Evolutionary conservation across 2,113 vertebrate species (phyloP).

Genomic region (Geococcyx californianus): DNA sequence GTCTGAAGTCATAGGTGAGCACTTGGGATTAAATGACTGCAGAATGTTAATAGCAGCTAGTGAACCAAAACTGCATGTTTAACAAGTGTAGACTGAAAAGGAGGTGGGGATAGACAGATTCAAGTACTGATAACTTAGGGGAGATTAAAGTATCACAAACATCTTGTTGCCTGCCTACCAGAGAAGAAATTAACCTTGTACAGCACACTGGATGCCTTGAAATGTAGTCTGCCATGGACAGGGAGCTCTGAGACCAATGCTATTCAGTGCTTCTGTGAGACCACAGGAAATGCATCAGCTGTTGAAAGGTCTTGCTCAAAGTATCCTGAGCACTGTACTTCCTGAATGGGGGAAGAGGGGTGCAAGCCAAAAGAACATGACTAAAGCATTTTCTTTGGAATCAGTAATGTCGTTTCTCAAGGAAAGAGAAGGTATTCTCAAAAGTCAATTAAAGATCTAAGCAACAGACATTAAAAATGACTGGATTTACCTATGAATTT

Average conservation of each 20-base stretch:
- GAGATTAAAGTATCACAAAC: neutral
- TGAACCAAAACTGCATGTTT: neutral
- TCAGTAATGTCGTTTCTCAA: neutral
- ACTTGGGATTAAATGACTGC: neutral
- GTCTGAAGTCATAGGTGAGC: neutral
- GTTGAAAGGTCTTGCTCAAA: neutral
- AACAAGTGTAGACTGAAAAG: neutral
- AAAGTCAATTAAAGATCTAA: neutral
- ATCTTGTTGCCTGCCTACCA: neutral
- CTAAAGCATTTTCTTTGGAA: neutral
- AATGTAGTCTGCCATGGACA: neutral
- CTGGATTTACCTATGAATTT: neutral
- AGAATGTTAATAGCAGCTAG: neutral
- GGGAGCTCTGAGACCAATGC: neutral
- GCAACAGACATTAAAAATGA: neutral
- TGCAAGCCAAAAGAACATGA: neutral
- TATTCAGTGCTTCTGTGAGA: neutral
- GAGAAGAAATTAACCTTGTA: neutral
- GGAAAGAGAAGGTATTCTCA: neutral
- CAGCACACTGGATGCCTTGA: neutral
- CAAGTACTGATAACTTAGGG: neutral
- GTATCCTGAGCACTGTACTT: neutral
- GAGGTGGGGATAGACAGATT: neutral
- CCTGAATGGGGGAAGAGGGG: neutral
- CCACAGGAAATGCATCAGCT: neutral